Conservation (phyloP, 2,888 invertebrate species). For the Ophonus ardosiacus region DNA sequence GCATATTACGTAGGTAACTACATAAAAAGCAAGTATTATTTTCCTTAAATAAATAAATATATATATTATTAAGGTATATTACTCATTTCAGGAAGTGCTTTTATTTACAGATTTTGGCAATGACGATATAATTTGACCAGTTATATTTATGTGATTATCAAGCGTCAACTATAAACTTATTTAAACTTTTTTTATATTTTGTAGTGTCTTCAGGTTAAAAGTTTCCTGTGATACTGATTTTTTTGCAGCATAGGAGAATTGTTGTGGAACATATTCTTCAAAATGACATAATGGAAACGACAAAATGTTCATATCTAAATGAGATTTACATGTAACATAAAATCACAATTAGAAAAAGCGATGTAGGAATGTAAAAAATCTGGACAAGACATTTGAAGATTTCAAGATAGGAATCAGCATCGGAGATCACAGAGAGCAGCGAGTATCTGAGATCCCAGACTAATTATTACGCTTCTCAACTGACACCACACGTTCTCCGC, state of each 20-base stretch:
- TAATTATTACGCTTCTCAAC: slow-evolving; percentile 50
- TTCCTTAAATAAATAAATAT: too few relatives aligned
- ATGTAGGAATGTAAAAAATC: slow-evolving; percentile 21
- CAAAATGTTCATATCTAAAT: not conserved
- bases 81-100: too few relatives aligned
- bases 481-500: slow-evolving; percentile 42
- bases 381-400: slow-evolving; percentile 33
- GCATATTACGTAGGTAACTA: too few relatives aligned
- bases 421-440: not conserved
- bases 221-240: not conserved
- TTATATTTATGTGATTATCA: too few relatives aligned
- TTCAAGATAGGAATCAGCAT: slow-evolving; percentile 40
- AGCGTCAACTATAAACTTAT: too few relatives aligned
- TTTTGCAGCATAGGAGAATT: not conserved
- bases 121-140: too few relatives aligned
- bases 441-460: slow-evolving; percentile 32
- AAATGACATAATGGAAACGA: not conserved
- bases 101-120: too few relatives aligned
- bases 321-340: slow-evolving; percentile 29
- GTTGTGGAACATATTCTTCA: not conserved
- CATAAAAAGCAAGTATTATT: too few relatives aligned
- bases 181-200: too few relatives aligned
- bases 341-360: slow-evolving; percentile 31
- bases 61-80: too few relatives aligned
- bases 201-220: too few relatives aligned